Evolutionary conservation across 2,888 invertebrate genomes (phyloP).

Genomic region (Drosophila ustulata): DNA sequence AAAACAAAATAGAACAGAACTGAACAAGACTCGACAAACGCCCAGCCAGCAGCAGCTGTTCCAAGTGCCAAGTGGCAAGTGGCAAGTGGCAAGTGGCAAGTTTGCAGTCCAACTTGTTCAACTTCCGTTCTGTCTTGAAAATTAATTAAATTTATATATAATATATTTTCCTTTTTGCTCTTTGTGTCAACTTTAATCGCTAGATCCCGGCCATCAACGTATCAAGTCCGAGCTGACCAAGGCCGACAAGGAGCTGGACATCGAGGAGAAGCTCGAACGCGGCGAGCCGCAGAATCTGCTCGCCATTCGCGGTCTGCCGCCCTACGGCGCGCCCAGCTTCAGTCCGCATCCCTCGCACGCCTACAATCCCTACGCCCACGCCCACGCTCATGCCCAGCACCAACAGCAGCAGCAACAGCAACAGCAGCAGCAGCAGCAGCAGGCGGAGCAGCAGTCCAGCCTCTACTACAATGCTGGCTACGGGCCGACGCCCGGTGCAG

Average conservation of each 20-base stretch:
- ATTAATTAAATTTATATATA: conserved; percentile 63
- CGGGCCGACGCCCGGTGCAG: conserved; percentile 21
- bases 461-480: conserved; percentile 70
- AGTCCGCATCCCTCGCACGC: conserved; percentile 60
- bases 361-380: conserved; percentile 63
- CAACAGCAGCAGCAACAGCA: conserved; percentile 60
- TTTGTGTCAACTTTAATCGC: conserved; percentile 50
- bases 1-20: conserved; percentile 11
- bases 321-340: conserved; percentile 62
- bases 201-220: conserved; percentile 83
- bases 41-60: conserved; percentile 23
- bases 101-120: conserved; percentile 67
- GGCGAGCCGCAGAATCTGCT: conserved; percentile 86
- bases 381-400: conserved; percentile 72
- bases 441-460: conserved; percentile 85
- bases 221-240: conserved; percentile 88
- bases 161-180: conserved; percentile 42
- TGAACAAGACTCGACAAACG: conserved; percentile 24
- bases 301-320: conserved; percentile 66
- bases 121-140: conserved; percentile 70
- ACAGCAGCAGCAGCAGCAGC: conserved; percentile 76
- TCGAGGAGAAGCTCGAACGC: conserved; percentile 92
- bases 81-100: conserved; percentile 46
- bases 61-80: conserved; percentile 13
- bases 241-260: conserved; percentile 87